A percentile compares a stretch with the other conserved stretches of the same genome.
phyloP scores from a whole-genome alignment of 2,888 invertebrate genomes.

The Anticlea derivata region DNA sequence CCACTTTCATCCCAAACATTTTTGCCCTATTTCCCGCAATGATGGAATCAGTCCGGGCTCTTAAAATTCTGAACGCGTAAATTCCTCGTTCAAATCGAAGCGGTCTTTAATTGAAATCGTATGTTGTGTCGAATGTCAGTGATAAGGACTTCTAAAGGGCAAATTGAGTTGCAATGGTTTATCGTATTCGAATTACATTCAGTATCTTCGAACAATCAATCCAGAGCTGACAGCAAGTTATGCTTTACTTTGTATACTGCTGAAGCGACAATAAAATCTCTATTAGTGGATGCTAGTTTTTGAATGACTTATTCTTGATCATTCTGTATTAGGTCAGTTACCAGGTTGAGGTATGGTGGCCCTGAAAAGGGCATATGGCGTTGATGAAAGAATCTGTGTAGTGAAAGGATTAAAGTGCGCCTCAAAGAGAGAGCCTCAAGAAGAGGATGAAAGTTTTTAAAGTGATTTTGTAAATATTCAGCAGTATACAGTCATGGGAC shows the following conservation, averaged over 20 bases:
- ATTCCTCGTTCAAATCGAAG: slow-evolving; percentile 73
- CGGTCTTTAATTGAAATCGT: slow-evolving; percentile 81
- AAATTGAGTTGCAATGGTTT: slow-evolving; percentile 52
- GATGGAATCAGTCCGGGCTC: slow-evolving; percentile 51
- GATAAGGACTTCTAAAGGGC: slow-evolving; percentile 67
- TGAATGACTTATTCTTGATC: too few relatives aligned
- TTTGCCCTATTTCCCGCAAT: slow-evolving; percentile 36
- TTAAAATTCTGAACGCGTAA: slow-evolving; percentile 57
- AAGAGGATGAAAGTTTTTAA: too few relatives aligned
- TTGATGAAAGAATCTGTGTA: too few relatives aligned
- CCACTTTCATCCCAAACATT: slow-evolving; percentile 39
- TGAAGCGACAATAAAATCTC: background rate
- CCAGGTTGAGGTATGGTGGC: too few relatives aligned
- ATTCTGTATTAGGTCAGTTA: too few relatives aligned
- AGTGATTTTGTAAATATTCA: too few relatives aligned
- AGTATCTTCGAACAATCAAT: slow-evolving; percentile 21
- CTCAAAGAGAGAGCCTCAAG: too few relatives aligned
- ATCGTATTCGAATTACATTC: slow-evolving; percentile 16
- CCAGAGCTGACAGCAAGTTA: background rate
- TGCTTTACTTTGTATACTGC: too few relatives aligned
- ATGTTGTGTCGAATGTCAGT: slow-evolving; percentile 72
- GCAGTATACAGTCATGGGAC: too few relatives aligned
- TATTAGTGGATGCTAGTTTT: background rate
- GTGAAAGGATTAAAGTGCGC: too few relatives aligned
- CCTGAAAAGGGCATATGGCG: too few relatives aligned